Base-by-base conservation (phyloP, 2,113 vertebrate species). In the Hyla sarda region DNA sequence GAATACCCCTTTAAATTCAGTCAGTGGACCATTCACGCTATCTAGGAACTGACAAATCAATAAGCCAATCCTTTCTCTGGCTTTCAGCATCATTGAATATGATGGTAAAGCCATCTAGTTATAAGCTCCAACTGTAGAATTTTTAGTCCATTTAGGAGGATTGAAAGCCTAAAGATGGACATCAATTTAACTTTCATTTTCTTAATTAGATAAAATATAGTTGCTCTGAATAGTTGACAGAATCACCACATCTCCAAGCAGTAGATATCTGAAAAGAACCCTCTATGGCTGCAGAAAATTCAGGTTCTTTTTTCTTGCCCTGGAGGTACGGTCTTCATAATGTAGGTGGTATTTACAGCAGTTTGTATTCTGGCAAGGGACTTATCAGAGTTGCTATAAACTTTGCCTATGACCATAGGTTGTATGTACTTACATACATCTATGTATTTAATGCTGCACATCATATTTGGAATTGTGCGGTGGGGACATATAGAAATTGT, bases 401-500 rank as follows among this genome's bases (percentile, higher is more conserved):
- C 16, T 65, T 17, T 25, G 28, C 12, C 62, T 30, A 12, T n/a
- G n/a, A n/a, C n/a, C n/a, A n/a, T n/a, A n/a, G n/a, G n/a, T n/a
- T n/a, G n/a, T n/a, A n/a, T n/a, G n/a, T n/a, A n/a, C n/a, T n/a
- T n/a, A n/a, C n/a, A n/a, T n/a, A n/a, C n/a, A n/a, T n/a, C n/a
- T n/a, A n/a, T 34, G 65, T 16, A 65, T 30, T 65, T 19, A 69
- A 5, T 32, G 1, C 25, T 37, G 34, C 16, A 1, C 1, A 88
- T 79, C 13, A 8, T 8, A 79, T 60, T 23, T 60, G 23, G 32
- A 58, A 60, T 8, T 80, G 50, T 23, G 34, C 62, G 92, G 21
- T 45, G 32, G 32, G 32, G 23, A 62, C 23, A 62, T 45, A 56
- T n/a, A 80, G 34, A 80, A 93, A 87, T 88, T 90, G 87, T 90